Percentiles rank a stretch among this genome's conserved stretches.
Evolutionary conservation across 2,888 invertebrate genomes (phyloP).

Genomic region (Drosophila eohydei): DNA sequence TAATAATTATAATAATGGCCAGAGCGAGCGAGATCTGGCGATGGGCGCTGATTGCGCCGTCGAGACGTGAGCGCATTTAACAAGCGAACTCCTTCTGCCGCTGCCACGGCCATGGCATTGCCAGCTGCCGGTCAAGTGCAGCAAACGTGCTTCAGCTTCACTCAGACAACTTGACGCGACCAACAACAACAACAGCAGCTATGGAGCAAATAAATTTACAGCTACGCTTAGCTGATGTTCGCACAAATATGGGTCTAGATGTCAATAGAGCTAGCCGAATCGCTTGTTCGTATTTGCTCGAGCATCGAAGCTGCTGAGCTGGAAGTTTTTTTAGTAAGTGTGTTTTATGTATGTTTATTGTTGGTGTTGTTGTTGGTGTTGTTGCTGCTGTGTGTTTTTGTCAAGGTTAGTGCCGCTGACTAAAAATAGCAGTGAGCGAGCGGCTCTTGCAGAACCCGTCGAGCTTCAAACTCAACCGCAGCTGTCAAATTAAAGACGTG

Average conservation of each 20-base stretch:
- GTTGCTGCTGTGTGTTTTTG: slow-evolving; percentile 15
- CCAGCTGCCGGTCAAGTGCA: slow-evolving; percentile 58
- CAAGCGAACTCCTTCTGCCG: slow-evolving; percentile 19
- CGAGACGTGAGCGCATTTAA: slow-evolving; percentile 71
- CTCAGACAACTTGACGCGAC: slow-evolving; percentile 64
- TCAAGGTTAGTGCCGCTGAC: slow-evolving; percentile 65
- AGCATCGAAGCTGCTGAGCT: slow-evolving; percentile 10
- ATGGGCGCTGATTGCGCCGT: slow-evolving; percentile 67
- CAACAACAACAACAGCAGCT: slow-evolving; percentile 5
- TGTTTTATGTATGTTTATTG: slow-evolving; percentile 19
- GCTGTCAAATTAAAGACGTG: slow-evolving; percentile 72
- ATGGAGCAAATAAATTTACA: slow-evolving; percentile 61
- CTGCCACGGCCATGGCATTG: slow-evolving; percentile 52
- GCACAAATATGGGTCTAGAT: slow-evolving; percentile 73
- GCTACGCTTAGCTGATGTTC: slow-evolving; percentile 51
- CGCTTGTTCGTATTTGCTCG: slow-evolving; percentile 22
- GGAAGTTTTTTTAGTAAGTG: slow-evolving; percentile 50
- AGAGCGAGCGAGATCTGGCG: slow-evolving; percentile 29
- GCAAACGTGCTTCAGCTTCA: slow-evolving; percentile 34
- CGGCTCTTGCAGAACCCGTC: slow-evolving; percentile 48
- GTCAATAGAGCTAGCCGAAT: slow-evolving; percentile 61
- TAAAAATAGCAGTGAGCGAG: slow-evolving; percentile 74
- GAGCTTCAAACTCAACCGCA: slow-evolving; percentile 57
- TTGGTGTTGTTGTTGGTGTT: neutral
- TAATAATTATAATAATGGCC: slow-evolving; percentile 76